Conservation (phyloP, 2,113 vertebrate genomes). For the Anolis sagrei region DNA sequence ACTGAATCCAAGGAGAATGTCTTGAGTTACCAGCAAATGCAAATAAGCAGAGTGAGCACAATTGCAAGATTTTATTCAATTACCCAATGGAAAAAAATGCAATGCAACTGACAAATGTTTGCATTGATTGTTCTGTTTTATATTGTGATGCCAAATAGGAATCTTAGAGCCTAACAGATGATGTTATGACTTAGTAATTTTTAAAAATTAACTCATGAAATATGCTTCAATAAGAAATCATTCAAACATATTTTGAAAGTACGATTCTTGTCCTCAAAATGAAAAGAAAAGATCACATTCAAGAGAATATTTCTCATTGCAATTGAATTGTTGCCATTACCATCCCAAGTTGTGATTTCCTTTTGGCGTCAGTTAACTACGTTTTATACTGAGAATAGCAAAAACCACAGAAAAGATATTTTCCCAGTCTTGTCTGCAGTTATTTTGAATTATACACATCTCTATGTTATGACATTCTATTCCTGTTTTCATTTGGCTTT, state of each 20-base stretch:
- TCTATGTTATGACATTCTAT: slow-evolving; percentile 71
- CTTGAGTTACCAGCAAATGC: not conserved
- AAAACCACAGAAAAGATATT: slow-evolving; percentile 64
- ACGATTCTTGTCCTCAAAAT: slow-evolving; percentile 58
- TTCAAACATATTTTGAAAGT: slow-evolving; percentile 63
- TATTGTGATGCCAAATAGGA: not conserved
- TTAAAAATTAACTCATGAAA: slow-evolving; percentile 32
- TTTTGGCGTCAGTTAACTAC: slow-evolving; percentile 57
- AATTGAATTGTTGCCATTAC: slow-evolving; percentile 59
- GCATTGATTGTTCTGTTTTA: not conserved
- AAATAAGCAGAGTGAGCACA: not conserved
- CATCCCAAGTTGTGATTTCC: slow-evolving; percentile 52
- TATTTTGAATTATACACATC: slow-evolving; percentile 68
- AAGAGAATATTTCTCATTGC: slow-evolving; percentile 65
- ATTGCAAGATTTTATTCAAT: not conserved
- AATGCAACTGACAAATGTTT: not conserved
- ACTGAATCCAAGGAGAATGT: not conserved
- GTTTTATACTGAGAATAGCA: slow-evolving; percentile 67
- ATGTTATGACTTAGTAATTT: slow-evolving; percentile 20
- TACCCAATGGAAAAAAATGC: not conserved
- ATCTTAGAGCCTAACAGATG: not conserved
- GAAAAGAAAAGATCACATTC: slow-evolving; percentile 39
- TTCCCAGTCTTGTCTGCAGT: slow-evolving; percentile 69
- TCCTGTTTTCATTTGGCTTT: slow-evolving; percentile 66
- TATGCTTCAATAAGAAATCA: slow-evolving; percentile 50